Evolutionary conservation across 1,140 invertebrate species (phyloP), one percentile per base, ranked within the genome.

Genomic region (Drosophila bocki): DNA sequence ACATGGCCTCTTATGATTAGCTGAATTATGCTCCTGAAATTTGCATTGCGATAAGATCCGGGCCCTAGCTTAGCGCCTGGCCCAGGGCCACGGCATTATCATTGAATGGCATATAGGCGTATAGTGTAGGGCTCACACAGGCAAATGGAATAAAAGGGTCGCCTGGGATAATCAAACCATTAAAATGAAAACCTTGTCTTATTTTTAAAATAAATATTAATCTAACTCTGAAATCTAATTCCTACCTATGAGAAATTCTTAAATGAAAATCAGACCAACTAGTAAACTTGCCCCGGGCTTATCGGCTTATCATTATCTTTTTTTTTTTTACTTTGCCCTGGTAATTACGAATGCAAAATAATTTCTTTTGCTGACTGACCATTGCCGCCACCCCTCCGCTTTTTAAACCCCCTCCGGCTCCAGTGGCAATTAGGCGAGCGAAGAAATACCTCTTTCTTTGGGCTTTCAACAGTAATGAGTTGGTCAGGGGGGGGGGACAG

Each of bases 1-100:
- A 87, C 83, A 87, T 68, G 83, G 80, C 61, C 84, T 88, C 80
- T 87, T 87, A 88, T 88, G 83, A 87, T 87, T 87, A 87, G 83
- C 80, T 88, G 80, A 87, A 88, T 84, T 88, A 88, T 88, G 80
- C 76, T 71, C 26, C 79, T 58, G 70, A 69, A 84, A 79, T 87
- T 87, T 87, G 80, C 80, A 88, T 84, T 70, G 48, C 68, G 83
- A 87, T 87, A 87, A 88, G 76, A 87, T 85, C 70, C 19, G 26
- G 13, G 35, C 53, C 53, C 3, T 13, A 15, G 26, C 75, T 62
- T 62, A 69, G 75, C 75, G 75, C 75, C 75, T 78, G 56, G 42
- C 47, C 47, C 32, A 15, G 19, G 19, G 61, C 13, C 0, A 3
- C 17, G 33, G 26, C 37, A 78, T 33, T 77, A 60, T 77, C 74